Evolutionary conservation across 2,888 invertebrate genomes (phyloP), one percentile per base, ranked within the genome.

Genomic region (Cinara cedri): DNA sequence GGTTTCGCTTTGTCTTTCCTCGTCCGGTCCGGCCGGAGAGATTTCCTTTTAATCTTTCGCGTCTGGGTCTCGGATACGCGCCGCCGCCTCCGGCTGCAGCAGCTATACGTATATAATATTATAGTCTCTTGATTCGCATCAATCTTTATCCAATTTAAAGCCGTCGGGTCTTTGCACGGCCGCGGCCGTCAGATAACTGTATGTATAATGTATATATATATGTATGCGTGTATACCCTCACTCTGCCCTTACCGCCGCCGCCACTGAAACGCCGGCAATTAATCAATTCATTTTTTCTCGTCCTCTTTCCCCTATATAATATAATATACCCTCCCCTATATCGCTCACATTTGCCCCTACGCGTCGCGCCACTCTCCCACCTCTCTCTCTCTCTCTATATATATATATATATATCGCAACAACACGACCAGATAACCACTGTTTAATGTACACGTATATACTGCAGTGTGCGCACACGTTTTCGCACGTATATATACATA

Each of bases 101-200:
- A n/a, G n/a, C n/a, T n/a, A n/a, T n/a, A n/a, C n/a, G n/a, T 8
- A 55, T 21, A 11, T 11, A 21, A 11, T 11, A 34, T 19, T 14
- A 8, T 19, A 19, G 66, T 46, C 60, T 19, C 78, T 60, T 70
- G 70, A 78, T 78, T 62, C 78, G 26, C 78, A 78, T 78, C 78
- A 78, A 78, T 78, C 78, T 78, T 78, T 78, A 78, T 78, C 78
- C 70, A 78, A 78, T 78, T 78, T 78, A 78, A 68, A 60, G 49
- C 55, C 34, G 60, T n/a, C 42, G 60, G 70, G 51, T 34, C 34
- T 51, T 65, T 62, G 49, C 75, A 42, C 72, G 14, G 14, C 44
- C 6, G 34, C 6, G 34, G n/a, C n/a, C n/a, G n/a, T n/a, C n/a
- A n/a, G n/a, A n/a, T n/a, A n/a, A n/a, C n/a, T n/a, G n/a, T n/a